Conservation (phyloP, 2,113 vertebrate genomes). For the Gracilinanus agilis region DNA sequence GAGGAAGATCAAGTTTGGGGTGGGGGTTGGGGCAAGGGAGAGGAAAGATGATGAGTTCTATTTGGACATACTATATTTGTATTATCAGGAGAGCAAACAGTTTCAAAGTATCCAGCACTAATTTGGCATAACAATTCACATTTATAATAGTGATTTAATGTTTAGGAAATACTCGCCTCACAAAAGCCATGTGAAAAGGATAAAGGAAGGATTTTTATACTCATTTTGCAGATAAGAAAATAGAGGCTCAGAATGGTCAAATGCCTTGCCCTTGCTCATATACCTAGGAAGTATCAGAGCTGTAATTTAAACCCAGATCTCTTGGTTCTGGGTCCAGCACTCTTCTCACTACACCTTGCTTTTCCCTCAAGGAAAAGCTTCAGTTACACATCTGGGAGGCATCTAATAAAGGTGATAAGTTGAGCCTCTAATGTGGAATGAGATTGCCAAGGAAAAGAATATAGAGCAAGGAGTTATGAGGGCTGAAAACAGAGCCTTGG, state of each 20-base stretch:
- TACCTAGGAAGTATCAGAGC: not conserved
- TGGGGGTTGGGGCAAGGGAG: not conserved
- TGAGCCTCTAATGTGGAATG: not conserved
- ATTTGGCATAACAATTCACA: not conserved
- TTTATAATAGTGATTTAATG: not conserved
- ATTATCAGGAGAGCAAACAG: not conserved
- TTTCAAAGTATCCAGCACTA: not conserved
- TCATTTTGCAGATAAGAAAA: constrained; percentile 36
- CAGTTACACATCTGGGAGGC: not conserved
- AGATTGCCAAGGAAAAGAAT: not conserved
- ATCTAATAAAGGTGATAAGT: not conserved
- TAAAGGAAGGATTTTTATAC: not conserved
- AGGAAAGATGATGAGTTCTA: not conserved
- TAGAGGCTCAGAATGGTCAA: constrained; percentile 21
- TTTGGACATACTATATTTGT: not conserved
- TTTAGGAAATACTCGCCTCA: not conserved
- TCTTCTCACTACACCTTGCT: not conserved
- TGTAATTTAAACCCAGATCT: constrained; percentile 19
- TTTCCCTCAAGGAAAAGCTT: not conserved
- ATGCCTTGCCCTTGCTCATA: not conserved
- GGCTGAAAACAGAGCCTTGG: not conserved
- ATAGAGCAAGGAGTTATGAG: not conserved
- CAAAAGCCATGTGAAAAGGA: not conserved
- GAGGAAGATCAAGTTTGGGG: not conserved
- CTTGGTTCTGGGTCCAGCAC: not conserved